phyloP scores from a whole-genome alignment of 1,140 invertebrate species.

The Tetragonula clypearis region DNA sequence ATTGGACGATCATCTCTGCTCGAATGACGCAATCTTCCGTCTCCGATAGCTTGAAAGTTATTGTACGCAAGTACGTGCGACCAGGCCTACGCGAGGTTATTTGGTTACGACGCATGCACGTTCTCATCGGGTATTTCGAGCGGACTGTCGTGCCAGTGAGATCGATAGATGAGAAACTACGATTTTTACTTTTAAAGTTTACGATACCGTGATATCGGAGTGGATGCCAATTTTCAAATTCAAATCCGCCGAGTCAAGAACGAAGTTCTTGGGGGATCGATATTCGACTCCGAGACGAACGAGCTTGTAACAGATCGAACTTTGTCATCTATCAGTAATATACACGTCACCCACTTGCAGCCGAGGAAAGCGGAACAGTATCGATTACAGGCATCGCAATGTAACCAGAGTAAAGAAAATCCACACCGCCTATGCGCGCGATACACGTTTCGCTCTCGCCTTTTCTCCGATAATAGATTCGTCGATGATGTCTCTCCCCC shows the following conservation, averaged over 20 bases:
- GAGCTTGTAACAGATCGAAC: too few species aligned
- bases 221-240: too few species aligned
- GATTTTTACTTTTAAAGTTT: background rate
- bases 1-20: conserved; percentile 26
- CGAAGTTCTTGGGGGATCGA: too few species aligned
- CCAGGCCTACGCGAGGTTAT: background rate
- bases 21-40: background rate
- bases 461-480: conserved; percentile 11
- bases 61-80: background rate
- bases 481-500: background rate
- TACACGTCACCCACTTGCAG: background rate
- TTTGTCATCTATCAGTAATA: background rate
- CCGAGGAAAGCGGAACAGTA: too few species aligned
- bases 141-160: background rate
- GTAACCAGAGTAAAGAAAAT: background rate
- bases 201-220: background rate
- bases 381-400: background rate
- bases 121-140: background rate
- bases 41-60: background rate
- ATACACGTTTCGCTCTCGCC: background rate
- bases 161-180: background rate
- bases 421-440: background rate
- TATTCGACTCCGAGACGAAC: too few species aligned
- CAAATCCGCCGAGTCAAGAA: too few species aligned
- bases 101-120: background rate